Conservation (phyloP, 2,113 vertebrate genomes). For the Microtus oregoni region DNA sequence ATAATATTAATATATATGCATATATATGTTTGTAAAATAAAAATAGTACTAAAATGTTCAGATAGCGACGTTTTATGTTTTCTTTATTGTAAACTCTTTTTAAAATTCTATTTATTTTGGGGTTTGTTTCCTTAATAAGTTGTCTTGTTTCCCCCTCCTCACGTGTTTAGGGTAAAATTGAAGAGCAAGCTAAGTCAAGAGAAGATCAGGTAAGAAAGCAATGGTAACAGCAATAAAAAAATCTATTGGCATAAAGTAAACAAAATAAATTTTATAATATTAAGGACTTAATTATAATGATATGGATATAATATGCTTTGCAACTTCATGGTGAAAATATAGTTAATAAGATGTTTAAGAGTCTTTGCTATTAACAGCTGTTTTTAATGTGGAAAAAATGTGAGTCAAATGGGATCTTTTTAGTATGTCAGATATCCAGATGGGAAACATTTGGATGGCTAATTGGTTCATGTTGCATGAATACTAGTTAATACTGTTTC, state of each 20-base stretch:
- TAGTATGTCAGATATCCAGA: slow-evolving; percentile 39
- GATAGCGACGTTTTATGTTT: neutral
- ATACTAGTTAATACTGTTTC: slow-evolving; percentile 7
- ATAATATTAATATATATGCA: neutral
- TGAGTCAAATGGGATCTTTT: slow-evolving; percentile 53
- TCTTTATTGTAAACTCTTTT: slow-evolving; percentile 5
- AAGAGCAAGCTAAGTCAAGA: slow-evolving; percentile 48
- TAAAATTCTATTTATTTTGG: neutral
- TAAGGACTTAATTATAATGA: neutral
- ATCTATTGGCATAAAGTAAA: neutral
- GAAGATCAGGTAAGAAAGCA: slow-evolving; percentile 68
- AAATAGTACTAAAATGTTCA: slow-evolving; percentile 18
- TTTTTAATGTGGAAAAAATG: neutral
- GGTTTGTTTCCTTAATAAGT: slow-evolving; percentile 34
- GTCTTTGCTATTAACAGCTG: slow-evolving; percentile 27
- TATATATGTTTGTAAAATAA: neutral
- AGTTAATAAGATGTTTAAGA: slow-evolving; percentile 41
- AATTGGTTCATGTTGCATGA: slow-evolving; percentile 26
- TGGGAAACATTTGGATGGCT: slow-evolving; percentile 49
- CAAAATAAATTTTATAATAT: neutral
- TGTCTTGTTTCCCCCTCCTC: neutral
- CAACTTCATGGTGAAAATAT: slow-evolving; percentile 38
- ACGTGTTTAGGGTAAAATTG: slow-evolving; percentile 45
- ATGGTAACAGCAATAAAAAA: neutral
- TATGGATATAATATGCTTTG: neutral